Evolutionary conservation across 2,888 invertebrate species (phyloP).

Genomic region (Brenthis ino): DNA sequence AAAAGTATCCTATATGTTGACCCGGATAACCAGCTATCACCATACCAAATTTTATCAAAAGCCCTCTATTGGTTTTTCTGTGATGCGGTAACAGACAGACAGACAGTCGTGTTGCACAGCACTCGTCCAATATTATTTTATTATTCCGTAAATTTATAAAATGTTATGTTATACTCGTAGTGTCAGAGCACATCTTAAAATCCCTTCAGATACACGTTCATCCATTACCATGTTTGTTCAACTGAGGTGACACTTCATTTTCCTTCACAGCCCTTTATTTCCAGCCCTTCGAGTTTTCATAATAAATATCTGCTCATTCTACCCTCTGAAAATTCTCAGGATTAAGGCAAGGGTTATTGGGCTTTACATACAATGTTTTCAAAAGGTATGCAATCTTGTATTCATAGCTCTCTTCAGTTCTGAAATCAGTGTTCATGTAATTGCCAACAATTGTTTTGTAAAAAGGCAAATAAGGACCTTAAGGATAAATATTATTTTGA

Average conservation of each 20-base stretch:
- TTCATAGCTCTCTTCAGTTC: constrained; percentile 32
- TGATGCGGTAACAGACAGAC: too few relatives aligned
- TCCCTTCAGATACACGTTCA: constrained; percentile 21
- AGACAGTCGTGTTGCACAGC: not conserved
- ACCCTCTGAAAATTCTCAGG: constrained; percentile 50
- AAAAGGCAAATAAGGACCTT: not conserved
- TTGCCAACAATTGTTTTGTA: not conserved
- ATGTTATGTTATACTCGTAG: not conserved
- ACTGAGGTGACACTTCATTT: constrained; percentile 63
- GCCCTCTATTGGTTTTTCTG: too few relatives aligned
- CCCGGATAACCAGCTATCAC: too few relatives aligned
- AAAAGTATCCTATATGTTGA: too few relatives aligned
- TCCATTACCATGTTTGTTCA: constrained; percentile 45
- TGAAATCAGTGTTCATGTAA: constrained; percentile 27
- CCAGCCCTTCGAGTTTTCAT: constrained; percentile 58
- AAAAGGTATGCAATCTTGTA: constrained; percentile 28
- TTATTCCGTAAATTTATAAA: not conserved
- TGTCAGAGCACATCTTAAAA: not conserved
- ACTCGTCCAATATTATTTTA: not conserved
- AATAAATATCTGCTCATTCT: constrained; percentile 54
- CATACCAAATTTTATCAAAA: too few relatives aligned
- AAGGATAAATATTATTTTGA: too few relatives aligned
- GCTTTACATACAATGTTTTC: constrained; percentile 30
- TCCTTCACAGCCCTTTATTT: constrained; percentile 51
- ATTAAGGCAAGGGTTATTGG: constrained; percentile 46